These are phyloP conservation scores for Rhinopithecus roxellana DNA, from an alignment of 2,113 vertebrate genomes.

Conservation along the genomic window DNA sequence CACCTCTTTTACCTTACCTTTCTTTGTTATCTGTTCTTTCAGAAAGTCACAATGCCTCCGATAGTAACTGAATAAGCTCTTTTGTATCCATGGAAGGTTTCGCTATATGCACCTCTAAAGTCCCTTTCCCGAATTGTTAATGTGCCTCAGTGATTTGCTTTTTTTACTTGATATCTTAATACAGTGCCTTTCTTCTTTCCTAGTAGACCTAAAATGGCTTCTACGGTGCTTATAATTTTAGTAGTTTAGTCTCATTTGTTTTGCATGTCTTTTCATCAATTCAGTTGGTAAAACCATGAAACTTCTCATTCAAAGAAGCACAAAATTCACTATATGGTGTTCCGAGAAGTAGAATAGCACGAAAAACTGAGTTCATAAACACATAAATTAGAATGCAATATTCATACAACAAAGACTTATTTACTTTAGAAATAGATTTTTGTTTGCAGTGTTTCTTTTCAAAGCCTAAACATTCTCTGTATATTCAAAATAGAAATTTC, in stretches of 20 bases:
- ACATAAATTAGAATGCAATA: background rate
- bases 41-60: background rate
- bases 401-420: background rate
- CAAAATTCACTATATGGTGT: background rate
- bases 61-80: background rate
- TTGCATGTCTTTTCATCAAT: background rate
- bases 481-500: slow-evolving; percentile 14
- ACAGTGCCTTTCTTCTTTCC: background rate
- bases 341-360: background rate
- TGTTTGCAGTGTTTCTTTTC: background rate
- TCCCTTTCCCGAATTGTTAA: background rate
- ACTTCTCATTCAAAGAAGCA: background rate
- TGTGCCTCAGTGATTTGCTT: background rate
- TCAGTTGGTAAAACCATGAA: background rate
- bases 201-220: background rate
- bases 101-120: background rate
- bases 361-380: background rate
- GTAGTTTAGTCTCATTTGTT: background rate
- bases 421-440: background rate
- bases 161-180: background rate
- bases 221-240: background rate
- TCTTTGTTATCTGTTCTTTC: background rate
- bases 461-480: background rate
- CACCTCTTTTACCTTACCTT: background rate
- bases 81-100: background rate